Evolutionary conservation across 2,888 invertebrate genomes (phyloP), one percentile per base, ranked within the genome.

Genomic region (Lysandra coridon): DNA sequence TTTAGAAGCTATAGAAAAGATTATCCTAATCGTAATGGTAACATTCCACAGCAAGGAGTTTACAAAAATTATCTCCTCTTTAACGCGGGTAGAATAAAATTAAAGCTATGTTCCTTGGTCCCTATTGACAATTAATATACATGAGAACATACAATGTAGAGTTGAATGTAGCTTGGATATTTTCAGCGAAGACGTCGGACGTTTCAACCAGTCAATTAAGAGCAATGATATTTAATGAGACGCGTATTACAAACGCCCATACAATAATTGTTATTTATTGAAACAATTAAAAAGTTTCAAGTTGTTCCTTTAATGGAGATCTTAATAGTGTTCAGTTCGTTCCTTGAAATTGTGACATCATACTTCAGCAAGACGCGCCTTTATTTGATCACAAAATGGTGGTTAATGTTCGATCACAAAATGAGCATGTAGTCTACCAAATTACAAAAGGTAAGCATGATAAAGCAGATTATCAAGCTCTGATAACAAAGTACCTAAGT

Each of bases 261-360:
- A 74, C 44, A 40, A 33, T 89, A 92, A 92, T 92, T 92, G 88
- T 86, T 85, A 88, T 88, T 88, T 88, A 92, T 92, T 92, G 87
- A 80, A 80, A 80, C 88, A 90, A 90, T 91, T 90, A 90, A 86
- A 85, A 80, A 78, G 83, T 81, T 83, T 82, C 80, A 83, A 82
- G 81, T 82, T 78, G 62, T 81, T 78, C 81, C 80, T 79, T 81
- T 78, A 78, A 17, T 78, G 57, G 33, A 78, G 69, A 49, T 78
- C 30, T 23, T 78, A 10, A 23, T 64, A 37, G 69, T 33, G 69
- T 14, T 69, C 14, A 33, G 12, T 37, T 14, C 6, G 69, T 37
- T 69, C 69, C 1, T 69, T 33, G 33, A 69, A 37, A 69, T 37
- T 69, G n/a, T 62, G 33, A 33, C 69, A 62, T 62, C n/a, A 60